phyloP scores from a whole-genome alignment of 2,888 invertebrate species.

The Andrena camellia region DNA sequence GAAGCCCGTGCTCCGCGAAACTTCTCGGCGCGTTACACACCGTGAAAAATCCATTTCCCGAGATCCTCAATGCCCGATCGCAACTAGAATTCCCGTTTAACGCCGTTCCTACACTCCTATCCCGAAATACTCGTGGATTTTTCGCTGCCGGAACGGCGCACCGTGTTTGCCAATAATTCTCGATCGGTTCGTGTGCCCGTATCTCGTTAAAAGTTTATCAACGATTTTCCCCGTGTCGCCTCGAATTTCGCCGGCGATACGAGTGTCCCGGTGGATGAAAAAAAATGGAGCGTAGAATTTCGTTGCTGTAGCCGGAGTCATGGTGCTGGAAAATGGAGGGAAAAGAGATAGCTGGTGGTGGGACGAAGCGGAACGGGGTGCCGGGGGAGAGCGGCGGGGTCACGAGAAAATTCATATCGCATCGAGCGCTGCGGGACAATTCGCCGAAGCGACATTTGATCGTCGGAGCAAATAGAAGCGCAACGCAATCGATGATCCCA shows the following conservation, averaged over 20 bases:
- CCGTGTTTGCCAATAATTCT: constrained; percentile 53
- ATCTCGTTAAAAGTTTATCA: constrained; percentile 67
- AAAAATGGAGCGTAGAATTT: constrained; percentile 43
- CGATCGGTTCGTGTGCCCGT: constrained; percentile 37
- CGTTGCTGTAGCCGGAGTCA: constrained; percentile 1
- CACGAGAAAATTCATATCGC: constrained; percentile 72
- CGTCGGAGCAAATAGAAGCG: constrained; percentile 68
- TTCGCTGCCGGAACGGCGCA: constrained; percentile 13
- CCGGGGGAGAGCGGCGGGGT: background rate
- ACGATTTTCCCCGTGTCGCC: constrained; percentile 51
- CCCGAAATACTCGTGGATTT: constrained; percentile 14
- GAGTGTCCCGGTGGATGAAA: constrained; percentile 18
- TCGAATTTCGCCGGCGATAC: constrained; percentile 44
- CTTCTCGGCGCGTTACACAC: too few relatives aligned
- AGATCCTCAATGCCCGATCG: background rate
- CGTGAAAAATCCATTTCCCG: background rate
- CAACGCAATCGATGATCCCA: constrained; percentile 60
- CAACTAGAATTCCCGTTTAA: background rate
- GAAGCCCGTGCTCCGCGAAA: too few relatives aligned
- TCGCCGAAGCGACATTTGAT: constrained; percentile 74
- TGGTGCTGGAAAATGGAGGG: background rate
- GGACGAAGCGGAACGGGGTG: background rate
- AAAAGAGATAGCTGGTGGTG: background rate
- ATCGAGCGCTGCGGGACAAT: constrained; percentile 65
- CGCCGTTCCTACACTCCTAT: background rate